phyloP scores from a whole-genome alignment of 2,797 vertebrate genomes.

The Chromobotia macracanthus region DNA sequence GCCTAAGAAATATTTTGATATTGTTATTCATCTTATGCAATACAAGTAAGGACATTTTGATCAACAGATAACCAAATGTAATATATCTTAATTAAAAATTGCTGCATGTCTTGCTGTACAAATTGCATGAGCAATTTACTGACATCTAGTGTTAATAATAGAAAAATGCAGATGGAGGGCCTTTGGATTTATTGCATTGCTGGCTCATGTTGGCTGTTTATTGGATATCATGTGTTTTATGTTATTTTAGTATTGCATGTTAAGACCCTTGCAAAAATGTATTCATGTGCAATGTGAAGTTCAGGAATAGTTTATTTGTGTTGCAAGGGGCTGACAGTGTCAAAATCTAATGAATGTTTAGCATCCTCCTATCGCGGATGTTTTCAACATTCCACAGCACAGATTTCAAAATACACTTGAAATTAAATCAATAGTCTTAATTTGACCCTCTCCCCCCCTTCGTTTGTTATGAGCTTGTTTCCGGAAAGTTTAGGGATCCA shows the following conservation, averaged over 20 bases:
- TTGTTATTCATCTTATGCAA: not conserved
- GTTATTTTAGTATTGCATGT: not conserved
- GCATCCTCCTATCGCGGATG: conserved; percentile 20
- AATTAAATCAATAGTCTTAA: conserved; percentile 64
- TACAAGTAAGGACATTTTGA: not conserved
- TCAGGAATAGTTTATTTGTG: not conserved
- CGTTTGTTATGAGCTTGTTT: conserved; percentile 69
- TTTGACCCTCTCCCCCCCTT: conserved; percentile 50
- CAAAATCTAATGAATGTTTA: conserved; percentile 8
- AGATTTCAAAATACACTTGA: conserved; percentile 46
- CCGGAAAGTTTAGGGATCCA: conserved; percentile 63
- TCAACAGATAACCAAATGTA: too few species aligned
- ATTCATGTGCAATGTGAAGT: not conserved
- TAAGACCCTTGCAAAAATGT: not conserved
- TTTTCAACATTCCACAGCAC: conserved; percentile 34
- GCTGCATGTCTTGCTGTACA: not conserved
- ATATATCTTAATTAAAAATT: not conserved
- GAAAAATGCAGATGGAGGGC: conserved; percentile 52
- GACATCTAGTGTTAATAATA: conserved; percentile 80
- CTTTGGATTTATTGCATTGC: not conserved
- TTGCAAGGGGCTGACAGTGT: not conserved
- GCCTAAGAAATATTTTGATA: not conserved
- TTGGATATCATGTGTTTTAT: not conserved
- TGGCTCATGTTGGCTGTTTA: not conserved
- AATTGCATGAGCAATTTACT: conserved; percentile 64